Percentiles rank a stretch among this genome's conserved stretches.
These are phyloP conservation scores for Temnothorax curvispinosus DNA, from an alignment of 1,140 invertebrate species.

Conservation along the genomic window DNA sequence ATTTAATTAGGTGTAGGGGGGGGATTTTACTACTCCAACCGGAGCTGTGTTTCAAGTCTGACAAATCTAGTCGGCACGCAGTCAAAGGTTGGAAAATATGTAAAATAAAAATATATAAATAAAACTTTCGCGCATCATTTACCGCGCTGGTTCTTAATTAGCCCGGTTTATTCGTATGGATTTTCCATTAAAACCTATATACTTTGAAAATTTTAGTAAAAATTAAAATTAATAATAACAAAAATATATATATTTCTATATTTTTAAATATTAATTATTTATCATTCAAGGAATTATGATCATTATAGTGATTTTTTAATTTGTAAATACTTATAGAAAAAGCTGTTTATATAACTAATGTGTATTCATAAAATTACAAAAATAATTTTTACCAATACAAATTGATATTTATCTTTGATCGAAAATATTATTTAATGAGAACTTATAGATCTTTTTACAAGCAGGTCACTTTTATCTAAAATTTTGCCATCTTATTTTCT, in stretches of 20 bases:
- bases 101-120: too few species aligned
- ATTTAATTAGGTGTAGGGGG: too few species aligned
- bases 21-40: too few species aligned
- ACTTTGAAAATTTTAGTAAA: too few species aligned
- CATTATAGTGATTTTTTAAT: background rate
- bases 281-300: background rate
- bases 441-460: background rate
- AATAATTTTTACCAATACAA: constrained; percentile 12
- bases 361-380: background rate
- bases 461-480: background rate
- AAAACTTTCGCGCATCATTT: too few species aligned
- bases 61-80: too few species aligned
- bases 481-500: background rate
- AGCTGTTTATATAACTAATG: background rate
- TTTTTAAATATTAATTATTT: background rate
- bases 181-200: too few species aligned
- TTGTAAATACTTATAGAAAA: background rate
- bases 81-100: too few species aligned
- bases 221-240: background rate
- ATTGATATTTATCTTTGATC: background rate
- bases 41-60: too few species aligned
- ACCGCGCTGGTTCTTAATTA: too few species aligned
- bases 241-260: background rate
- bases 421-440: background rate
- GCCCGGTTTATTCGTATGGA: too few species aligned